Evolutionary conservation across 2,113 vertebrate genomes (phyloP).

Genomic region (Sitta europaea): DNA sequence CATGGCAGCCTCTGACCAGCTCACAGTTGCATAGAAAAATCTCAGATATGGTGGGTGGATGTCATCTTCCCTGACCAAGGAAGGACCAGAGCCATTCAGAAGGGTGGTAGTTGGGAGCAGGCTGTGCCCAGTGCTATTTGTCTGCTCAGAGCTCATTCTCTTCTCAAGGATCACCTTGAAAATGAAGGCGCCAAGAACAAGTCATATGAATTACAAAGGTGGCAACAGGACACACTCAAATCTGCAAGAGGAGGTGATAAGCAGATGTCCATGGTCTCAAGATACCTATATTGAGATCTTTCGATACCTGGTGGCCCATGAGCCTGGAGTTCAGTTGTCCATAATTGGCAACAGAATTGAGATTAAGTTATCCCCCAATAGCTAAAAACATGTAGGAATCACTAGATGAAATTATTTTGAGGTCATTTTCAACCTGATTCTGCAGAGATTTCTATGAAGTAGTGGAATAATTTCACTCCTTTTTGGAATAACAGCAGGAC

Average conservation of each 20-base stretch:
- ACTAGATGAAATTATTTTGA: not conserved
- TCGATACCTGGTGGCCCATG: not conserved
- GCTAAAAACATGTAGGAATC: not conserved
- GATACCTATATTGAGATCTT: not conserved
- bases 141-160: not conserved
- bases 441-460: not conserved
- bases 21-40: not conserved
- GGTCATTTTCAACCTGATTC: not conserved
- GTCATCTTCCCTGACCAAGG: not conserved
- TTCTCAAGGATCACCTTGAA: not conserved
- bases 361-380: not conserved
- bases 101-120: not conserved
- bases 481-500: conserved; percentile 8
- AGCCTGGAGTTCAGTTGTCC: not conserved
- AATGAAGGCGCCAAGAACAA: not conserved
- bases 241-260: not conserved
- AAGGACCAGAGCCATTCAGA: not conserved
- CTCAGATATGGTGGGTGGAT: not conserved
- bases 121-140: not conserved
- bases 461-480: not conserved
- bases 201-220: not conserved
- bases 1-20: not conserved
- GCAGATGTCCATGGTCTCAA: not conserved
- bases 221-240: not conserved
- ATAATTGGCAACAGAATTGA: not conserved